Conservation (phyloP, 2,113 vertebrate species). For the Ranitomeya variabilis region DNA sequence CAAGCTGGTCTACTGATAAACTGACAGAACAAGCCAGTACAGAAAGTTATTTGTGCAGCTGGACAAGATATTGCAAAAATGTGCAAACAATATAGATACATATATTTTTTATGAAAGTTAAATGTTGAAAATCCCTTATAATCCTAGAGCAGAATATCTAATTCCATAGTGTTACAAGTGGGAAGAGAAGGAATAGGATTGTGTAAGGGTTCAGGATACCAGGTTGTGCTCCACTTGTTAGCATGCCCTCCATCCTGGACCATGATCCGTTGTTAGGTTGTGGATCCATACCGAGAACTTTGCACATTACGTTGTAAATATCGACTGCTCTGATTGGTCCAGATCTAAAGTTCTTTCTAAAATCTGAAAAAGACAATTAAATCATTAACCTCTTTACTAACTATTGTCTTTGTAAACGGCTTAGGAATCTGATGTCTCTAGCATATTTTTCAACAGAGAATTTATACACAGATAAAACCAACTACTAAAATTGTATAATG, state of each 20-base stretch:
- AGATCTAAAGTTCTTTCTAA: constrained; percentile 80
- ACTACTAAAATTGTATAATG: neutral
- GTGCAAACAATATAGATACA: neutral
- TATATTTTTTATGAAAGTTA: neutral
- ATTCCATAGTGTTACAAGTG: constrained; percentile 51
- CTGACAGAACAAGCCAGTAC: neutral
- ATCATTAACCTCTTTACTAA: neutral
- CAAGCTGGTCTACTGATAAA: neutral
- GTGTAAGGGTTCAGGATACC: rapidly evolving
- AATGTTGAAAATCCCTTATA: neutral
- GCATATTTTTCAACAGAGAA: too few species aligned
- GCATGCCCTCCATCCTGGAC: constrained; percentile 84
- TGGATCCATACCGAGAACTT: constrained; percentile 75
- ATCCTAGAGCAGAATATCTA: constrained; percentile 4
- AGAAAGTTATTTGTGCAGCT: neutral
- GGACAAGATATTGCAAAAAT: neutral
- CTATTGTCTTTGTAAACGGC: neutral
- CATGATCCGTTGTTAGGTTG: constrained; percentile 95
- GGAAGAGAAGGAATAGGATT: neutral
- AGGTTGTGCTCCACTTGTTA: constrained; percentile 64
- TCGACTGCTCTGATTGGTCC: constrained; percentile 86
- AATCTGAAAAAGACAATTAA: constrained; percentile 75
- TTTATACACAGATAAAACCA: neutral
- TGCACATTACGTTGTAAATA: constrained; percentile 92
- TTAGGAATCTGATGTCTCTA: too few species aligned